Base-by-base conservation (phyloP, 2,113 vertebrate genomes). In the Dicaeum eximium region DNA sequence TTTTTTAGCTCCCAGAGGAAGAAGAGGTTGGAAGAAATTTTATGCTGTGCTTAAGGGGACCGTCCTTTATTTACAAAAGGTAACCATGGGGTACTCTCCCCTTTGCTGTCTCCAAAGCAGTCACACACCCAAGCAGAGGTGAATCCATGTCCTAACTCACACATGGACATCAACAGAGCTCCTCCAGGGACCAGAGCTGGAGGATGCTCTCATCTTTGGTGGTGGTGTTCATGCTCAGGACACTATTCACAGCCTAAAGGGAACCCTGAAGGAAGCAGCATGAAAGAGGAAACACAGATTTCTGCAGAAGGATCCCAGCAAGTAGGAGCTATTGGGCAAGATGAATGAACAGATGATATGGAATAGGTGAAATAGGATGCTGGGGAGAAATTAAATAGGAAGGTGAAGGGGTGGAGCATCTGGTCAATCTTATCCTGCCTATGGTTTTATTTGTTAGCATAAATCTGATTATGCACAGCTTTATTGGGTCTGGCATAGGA, bases 21-120 rank as follows among this genome's bases (percentile, higher is more conserved):
- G 99, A 61, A 98, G 99, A 92, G 99, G 99, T 82, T 99, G 99
- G 99, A 99, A 99, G 98, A 99, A 99, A 96, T 99, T 99, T 97
- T 99, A 99, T 67, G 99, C 99, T 23, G 99, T 99, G 90, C 98
- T 99, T 90, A 99, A 99, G 97, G 99, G 99, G 92, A 99, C 99
- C 93, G 98, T 99, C 64, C 96, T 99, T 77, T 99, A 99, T 97
- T 98, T 99, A 90, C 99, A 99, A 96, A 99, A 99, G 99, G 99
- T 99, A 98, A 97, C 42, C 1, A 3, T 17, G 42, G 30, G 64
- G n/a, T 11, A 28, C 60, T 78, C 4, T 57, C 28, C 35, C 38
- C 17, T 81, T 38, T 64, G 69, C 57, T 94, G 23, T 22, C 48
- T 70, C 71, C 81, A 82, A 71, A 82, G 30, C 25, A 78, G 53